Evolutionary conservation across 2,797 vertebrate species (phyloP).

Genomic region (Monodelphis domestica): DNA sequence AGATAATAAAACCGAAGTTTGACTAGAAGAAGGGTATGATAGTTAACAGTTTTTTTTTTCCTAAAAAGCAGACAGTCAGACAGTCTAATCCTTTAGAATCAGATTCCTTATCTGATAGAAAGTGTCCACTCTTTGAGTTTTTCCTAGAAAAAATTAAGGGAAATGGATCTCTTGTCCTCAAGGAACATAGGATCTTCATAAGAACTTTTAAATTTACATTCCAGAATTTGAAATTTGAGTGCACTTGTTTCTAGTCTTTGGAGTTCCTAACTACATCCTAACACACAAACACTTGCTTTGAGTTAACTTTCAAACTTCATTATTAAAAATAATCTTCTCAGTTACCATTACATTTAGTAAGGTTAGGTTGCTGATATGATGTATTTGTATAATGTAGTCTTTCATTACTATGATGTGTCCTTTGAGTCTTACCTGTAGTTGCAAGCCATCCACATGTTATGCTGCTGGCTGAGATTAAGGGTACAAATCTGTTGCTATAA

Average conservation of each 20-base stretch:
- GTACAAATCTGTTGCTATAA: constrained; percentile 1
- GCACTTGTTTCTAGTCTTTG: not conserved
- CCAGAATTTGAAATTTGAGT: not conserved
- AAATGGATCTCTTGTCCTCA: not conserved
- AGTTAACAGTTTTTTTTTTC: not conserved
- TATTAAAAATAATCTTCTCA: not conserved
- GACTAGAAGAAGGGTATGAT: not conserved
- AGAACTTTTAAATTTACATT: not conserved
- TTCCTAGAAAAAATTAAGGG: not conserved
- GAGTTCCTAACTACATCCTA: not conserved
- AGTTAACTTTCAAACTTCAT: not conserved
- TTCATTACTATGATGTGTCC: not conserved
- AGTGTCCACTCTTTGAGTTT: not conserved
- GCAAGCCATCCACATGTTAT: not conserved
- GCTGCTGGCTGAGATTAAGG: not conserved
- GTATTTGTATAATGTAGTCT: not conserved
- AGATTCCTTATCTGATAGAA: not conserved
- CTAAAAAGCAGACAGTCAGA: not conserved
- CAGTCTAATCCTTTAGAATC: not conserved
- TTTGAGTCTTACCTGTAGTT: constrained; percentile 14
- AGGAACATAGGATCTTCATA: not conserved
- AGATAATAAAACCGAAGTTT: not conserved
- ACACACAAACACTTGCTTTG: not conserved
- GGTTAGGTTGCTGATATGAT: not conserved
- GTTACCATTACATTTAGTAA: not conserved